These are phyloP conservation scores for Drosophila barbarae DNA, from an alignment of 2,888 invertebrate species.

Conservation along the genomic window DNA sequence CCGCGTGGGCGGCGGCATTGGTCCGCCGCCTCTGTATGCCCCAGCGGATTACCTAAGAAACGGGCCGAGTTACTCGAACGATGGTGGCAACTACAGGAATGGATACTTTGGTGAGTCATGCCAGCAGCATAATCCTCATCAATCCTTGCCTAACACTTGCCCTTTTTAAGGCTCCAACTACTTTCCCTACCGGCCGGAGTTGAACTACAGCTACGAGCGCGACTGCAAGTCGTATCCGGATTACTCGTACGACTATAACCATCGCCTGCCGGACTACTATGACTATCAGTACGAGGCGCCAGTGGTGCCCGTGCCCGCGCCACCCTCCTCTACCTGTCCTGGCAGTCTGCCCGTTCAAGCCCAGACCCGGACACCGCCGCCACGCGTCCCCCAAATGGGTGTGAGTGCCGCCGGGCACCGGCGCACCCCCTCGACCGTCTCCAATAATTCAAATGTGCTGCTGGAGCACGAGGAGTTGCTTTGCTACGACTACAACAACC, in stretches of 20 bases:
- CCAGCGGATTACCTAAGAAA: constrained; percentile 75
- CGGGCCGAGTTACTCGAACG: constrained; percentile 77
- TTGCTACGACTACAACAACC: constrained; percentile 73
- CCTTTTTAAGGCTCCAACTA: constrained; percentile 76
- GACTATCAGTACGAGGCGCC: constrained; percentile 76
- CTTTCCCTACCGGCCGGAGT: constrained; percentile 79
- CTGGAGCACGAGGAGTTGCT: constrained; percentile 79
- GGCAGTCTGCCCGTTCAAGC: constrained; percentile 16
- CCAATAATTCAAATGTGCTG: constrained; percentile 79
- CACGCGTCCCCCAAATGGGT: constrained; percentile 79
- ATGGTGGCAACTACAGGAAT: constrained; percentile 74
- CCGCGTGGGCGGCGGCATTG: constrained; percentile 70
- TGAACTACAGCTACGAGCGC: constrained; percentile 77
- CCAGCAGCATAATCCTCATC: too few species aligned
- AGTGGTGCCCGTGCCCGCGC: constrained; percentile 44
- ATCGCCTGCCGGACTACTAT: constrained; percentile 77
- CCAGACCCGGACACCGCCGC: constrained; percentile 77
- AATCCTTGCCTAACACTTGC: neutral
- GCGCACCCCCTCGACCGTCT: constrained; percentile 89
- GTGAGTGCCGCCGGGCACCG: constrained; percentile 82
- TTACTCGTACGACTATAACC: constrained; percentile 78
- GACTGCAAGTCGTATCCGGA: constrained; percentile 80
- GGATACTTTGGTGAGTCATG: constrained; percentile 77
- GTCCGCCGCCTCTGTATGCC: constrained; percentile 70
- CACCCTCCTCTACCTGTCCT: constrained; percentile 4